Base-by-base conservation (phyloP, 2,797 vertebrate species). In the Phoeniculus purpureus region DNA sequence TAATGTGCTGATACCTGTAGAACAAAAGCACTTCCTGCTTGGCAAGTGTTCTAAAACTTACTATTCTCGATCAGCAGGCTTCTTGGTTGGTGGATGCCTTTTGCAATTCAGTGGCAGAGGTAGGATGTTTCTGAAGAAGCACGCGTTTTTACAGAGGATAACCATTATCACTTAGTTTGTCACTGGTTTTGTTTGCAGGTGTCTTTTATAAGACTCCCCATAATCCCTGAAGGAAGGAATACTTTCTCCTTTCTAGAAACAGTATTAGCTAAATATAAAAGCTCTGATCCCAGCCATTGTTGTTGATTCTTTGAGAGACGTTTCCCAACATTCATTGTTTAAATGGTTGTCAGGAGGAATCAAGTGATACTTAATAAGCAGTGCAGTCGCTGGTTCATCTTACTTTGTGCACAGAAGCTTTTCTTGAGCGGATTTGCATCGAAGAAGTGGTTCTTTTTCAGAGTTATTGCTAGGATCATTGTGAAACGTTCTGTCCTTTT, bases 291-390 rank as follows among this genome's bases (percentile, higher is more conserved):
- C 62, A 91, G 93, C 97, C 96, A 98, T 99, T 99, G 98, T 99
- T 97, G 97, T 94, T 96, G 97, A 96, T 98, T 98, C 97, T 98
- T 95, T 96, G 97, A 98, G 98, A 97, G 98, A 98, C 98, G 97
- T 98, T 99, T 99, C 98, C 98, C 98, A 98, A 98, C 98, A 98
- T 98, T 98, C 98, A 98, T 99, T 99, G 98, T 99, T 98, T 98
- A 98, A 99, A 99, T 98, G 98, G 98, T 98, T 99, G 98, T 99
- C 99, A 98, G 97, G 97, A 98, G 97, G 98, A 98, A 99, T 99
- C 98, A 99, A 98, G 98, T 98, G 98, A 98, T 98, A 98, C 98
- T 98, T 98, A 92, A 98, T 98, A 98, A 99, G 98, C 98, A 98
- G 98, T 98, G 98, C 97, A 92, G 96, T 98, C 98, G 98, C 98